Base-by-base conservation (phyloP, 2,888 invertebrate genomes). In the Leptura quadrifasciata region DNA sequence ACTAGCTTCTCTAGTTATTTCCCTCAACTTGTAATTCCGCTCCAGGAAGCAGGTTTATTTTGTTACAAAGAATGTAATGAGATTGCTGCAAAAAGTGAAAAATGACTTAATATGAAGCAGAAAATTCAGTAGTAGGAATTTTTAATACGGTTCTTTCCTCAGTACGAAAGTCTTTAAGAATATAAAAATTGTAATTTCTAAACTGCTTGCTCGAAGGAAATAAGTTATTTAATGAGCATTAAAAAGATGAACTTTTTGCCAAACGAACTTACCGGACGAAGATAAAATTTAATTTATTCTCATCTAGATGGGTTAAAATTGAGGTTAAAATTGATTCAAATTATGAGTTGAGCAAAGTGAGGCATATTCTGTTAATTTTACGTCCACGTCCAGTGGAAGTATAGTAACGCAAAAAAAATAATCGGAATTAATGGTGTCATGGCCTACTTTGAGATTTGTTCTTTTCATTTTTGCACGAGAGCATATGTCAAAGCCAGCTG, bases 1-100 rank as follows among this genome's bases (percentile, higher is more conserved):
- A 47, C 47, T 27, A 61, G 39, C 58, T n/a, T 52, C 54, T 65
- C 68, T 65, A 78, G 78, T 78, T 78, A 76, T 76, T 78, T 75
- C 73, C 76, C 76, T 74, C 75, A 78, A 75, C 76, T 78, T 75
- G 76, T 75, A 72, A 78, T 78, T 78, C 71, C 52, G 61, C 64
- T 72, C 65, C 72, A 57, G 63, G 64, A 71, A 76, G 67, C 18
- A 72, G 70, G 75, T 76, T 78, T 75, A 76, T 74, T 76, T 72
- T 71, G 72, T 72, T 74, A 72, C 67, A 60, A 70, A 39, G 54
- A 61, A 68, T 47, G 67, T 73, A 76, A 76, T 71, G 67, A 75
- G 69, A 76, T 72, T 76, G 76, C 78, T 27, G 57, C 71, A 74
- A 68, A 69, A 63, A 57, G 64, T 54, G 27, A 76, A 74, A 74